phyloP scores from a whole-genome alignment of 1,140 invertebrate species.

The Eciton burchellii region DNA sequence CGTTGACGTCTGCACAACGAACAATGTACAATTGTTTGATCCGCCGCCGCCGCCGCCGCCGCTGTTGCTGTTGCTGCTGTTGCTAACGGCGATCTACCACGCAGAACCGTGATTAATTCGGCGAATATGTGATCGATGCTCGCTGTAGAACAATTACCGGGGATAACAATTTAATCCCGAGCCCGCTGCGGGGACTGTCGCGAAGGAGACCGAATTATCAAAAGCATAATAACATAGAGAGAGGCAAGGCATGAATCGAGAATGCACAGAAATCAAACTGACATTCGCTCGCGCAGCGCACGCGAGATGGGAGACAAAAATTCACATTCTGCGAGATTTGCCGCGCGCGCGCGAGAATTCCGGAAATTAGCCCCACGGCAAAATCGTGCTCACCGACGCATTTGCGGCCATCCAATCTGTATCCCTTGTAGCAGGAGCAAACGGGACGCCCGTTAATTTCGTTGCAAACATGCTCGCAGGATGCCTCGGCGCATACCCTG shows the following conservation, averaged over 20 bases:
- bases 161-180: not conserved
- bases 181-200: not conserved
- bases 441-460: conserved; percentile 82
- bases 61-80: not conserved
- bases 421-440: conserved; percentile 85
- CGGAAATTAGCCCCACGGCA: not conserved
- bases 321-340: not conserved
- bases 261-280: not conserved
- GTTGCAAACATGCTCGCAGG: conserved; percentile 85
- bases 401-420: conserved; percentile 76
- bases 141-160: not conserved
- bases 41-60: too few relatives aligned
- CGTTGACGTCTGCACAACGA: conserved; percentile 87
- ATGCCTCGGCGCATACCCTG: conserved; percentile 75
- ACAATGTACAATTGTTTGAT: not conserved
- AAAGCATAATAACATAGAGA: not conserved
- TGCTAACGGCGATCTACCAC: not conserved
- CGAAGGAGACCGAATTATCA: not conserved
- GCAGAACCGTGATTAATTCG: not conserved
- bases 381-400: conserved; percentile 79
- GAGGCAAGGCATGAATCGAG: not conserved
- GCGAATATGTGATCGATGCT: not conserved
- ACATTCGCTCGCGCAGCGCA: too few relatives aligned
- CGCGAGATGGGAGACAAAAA: too few relatives aligned
- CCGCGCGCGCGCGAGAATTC: not conserved